Evolutionary conservation across 2,113 vertebrate genomes (phyloP).

Genomic region (Microtus ochrogaster): DNA sequence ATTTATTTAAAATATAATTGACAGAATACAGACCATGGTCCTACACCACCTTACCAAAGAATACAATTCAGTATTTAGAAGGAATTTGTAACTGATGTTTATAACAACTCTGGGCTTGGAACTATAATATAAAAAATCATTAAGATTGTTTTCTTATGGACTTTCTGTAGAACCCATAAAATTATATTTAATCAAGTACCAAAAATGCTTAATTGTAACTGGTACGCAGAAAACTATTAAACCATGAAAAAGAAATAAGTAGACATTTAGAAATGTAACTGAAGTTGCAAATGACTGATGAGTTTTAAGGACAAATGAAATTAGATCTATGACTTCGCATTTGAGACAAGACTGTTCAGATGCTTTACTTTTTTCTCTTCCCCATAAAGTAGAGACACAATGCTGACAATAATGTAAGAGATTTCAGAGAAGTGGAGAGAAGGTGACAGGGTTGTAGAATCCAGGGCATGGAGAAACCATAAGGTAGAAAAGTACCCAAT

Average conservation of each 20-base stretch:
- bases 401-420: not conserved
- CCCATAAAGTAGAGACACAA: not conserved
- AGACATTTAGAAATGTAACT: not conserved
- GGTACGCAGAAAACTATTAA: not conserved
- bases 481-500: not conserved
- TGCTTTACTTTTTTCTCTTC: not conserved
- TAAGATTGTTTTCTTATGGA: conserved; percentile 37
- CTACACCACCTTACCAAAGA: not conserved
- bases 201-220: not conserved
- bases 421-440: not conserved
- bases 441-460: not conserved
- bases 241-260: not conserved
- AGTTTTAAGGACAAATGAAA: conserved; percentile 25
- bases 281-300: not conserved
- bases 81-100: conserved; percentile 25
- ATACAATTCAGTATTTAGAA: conserved; percentile 33
- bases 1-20: too few relatives aligned
- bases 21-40: too few relatives aligned
- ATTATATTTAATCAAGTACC: conserved; percentile 13
- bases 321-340: not conserved
- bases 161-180: not conserved
- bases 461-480: not conserved
- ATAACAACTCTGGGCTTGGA: not conserved
- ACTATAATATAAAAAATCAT: not conserved
- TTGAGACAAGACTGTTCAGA: not conserved